Base-by-base conservation (phyloP, 2,888 invertebrate species). In the Agrochola circellaris region DNA sequence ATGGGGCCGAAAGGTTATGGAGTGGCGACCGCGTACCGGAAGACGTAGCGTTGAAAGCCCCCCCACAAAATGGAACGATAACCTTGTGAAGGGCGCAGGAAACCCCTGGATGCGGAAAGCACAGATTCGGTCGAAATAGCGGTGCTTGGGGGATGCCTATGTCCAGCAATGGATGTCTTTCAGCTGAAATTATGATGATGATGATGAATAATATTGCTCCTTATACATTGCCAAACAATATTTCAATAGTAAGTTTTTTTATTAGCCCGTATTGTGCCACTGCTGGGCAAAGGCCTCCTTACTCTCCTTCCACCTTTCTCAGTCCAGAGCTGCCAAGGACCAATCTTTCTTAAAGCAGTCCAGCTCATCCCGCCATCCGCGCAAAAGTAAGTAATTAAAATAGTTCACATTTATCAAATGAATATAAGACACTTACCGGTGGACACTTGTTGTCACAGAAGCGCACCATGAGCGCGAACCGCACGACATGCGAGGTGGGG, bases 401-500 rank as follows among this genome's bases (percentile, higher is more conserved):
- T 48, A 15, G 23, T 11, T 68, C 34, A 54, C 17, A 68, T 68
- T 34, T n/a, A 67, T 68, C 23, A 68, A 38, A n/a, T 38, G 7
- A 56, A 13, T 34, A 30, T 51, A 68, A 8, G 13, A 30, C 45
- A 86, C 87, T 84, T 80, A 98, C 98, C 89, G 97, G 97, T 34
- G 97, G 96, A 91, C 99, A 99, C 81, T 96, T 96, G 3, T 96
- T 95, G n/a, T 97, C 95, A 91, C 99, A 99, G 93, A 98, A 98
- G 83, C 98, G 98, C 20, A 99, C 98, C 94, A 98, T 98, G 3
- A 98, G 97, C 88, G 98, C 98, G 91, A 99, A 99, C 82, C 98
- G 97, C 0, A 99, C 98, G 11, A 98, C 97, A 51, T 98, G 97
- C n/a, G 98, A 98, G 20, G 98, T 97, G 0, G 98, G 98, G 94